Conservation (phyloP, 2,113 vertebrate genomes). For the Sardina pilchardus region DNA sequence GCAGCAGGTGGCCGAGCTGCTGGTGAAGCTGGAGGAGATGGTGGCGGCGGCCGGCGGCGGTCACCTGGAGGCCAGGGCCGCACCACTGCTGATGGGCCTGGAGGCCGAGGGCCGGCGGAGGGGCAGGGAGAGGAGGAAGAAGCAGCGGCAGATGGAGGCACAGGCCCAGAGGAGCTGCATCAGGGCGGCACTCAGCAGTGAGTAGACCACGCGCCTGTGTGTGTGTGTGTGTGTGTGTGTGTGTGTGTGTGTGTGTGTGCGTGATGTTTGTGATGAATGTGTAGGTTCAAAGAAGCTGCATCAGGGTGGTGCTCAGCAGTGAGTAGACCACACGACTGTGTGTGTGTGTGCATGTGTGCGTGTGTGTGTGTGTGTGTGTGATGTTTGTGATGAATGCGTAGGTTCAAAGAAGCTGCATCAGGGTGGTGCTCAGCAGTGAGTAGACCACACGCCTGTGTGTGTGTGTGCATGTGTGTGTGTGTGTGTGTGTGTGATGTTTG, state of each 20-base stretch:
- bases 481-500: not conserved
- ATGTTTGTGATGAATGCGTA: slow-evolving; percentile 59
- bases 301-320: too few species aligned
- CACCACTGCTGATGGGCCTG: slow-evolving; percentile 49
- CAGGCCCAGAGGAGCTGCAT: slow-evolving; percentile 66
- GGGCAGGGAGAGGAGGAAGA: slow-evolving; percentile 71
- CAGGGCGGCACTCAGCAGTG: slow-evolving; percentile 64
- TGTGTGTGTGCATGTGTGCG: not conserved
- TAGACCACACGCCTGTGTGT: slow-evolving; percentile 20
- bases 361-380: not conserved
- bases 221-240: not conserved
- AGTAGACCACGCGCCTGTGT: slow-evolving; percentile 45
- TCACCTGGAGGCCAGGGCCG: slow-evolving; percentile 47
- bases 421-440: slow-evolving; percentile 65
- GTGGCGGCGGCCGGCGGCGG: slow-evolving; percentile 28
- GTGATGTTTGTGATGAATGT: not conserved
- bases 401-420: slow-evolving; percentile 65
- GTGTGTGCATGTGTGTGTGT: not conserved
- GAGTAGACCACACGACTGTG: too few species aligned
- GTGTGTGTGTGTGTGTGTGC: not conserved
- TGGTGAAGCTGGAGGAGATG: slow-evolving; percentile 59
- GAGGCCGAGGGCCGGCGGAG: slow-evolving; percentile 65
- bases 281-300: too few species aligned
- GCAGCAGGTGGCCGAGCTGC: slow-evolving; percentile 64
- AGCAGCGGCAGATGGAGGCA: slow-evolving; percentile 70